phyloP scores from a whole-genome alignment of 92 coral and sea anemone genomes.

The Porites evermanni region DNA sequence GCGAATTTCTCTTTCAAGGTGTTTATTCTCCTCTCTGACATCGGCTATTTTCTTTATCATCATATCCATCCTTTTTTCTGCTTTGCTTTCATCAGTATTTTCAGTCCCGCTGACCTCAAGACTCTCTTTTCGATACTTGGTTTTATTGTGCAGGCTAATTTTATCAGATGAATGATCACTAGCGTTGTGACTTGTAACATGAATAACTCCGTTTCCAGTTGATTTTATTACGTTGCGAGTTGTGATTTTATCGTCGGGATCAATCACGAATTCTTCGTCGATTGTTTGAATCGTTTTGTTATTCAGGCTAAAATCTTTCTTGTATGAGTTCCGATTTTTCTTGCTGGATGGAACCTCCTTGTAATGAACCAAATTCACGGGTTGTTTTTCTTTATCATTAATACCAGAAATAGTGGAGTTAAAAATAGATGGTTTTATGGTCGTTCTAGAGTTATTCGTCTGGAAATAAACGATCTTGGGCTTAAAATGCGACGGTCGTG shows the following conservation, averaged over 20 bases:
- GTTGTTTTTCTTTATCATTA: conserved; percentile 33
- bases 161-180: background rate
- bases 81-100: conserved; percentile 12
- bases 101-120: background rate
- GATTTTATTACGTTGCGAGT: background rate
- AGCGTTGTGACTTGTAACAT: background rate
- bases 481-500: conserved; percentile 74
- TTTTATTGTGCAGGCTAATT: background rate
- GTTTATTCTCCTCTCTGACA: conserved; percentile 70
- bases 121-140: background rate
- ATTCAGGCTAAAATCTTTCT: conserved; percentile 6
- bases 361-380: conserved; percentile 71
- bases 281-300: conserved; percentile 34
- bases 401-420: conserved; percentile 33
- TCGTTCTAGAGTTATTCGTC: conserved; percentile 65
- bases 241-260: conserved; percentile 14
- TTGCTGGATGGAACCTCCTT: conserved; percentile 49
- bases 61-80: conserved; percentile 49
- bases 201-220: background rate
- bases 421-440: conserved; percentile 46
- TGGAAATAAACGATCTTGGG: conserved; percentile 84
- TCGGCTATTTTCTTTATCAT: conserved; percentile 59
- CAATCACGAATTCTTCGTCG: conserved; percentile 25
- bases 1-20: conserved; percentile 72
- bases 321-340: background rate